Evolutionary conservation across 2,797 vertebrate species (phyloP).

Genomic region (Pantherophis alleghaniensis): DNA sequence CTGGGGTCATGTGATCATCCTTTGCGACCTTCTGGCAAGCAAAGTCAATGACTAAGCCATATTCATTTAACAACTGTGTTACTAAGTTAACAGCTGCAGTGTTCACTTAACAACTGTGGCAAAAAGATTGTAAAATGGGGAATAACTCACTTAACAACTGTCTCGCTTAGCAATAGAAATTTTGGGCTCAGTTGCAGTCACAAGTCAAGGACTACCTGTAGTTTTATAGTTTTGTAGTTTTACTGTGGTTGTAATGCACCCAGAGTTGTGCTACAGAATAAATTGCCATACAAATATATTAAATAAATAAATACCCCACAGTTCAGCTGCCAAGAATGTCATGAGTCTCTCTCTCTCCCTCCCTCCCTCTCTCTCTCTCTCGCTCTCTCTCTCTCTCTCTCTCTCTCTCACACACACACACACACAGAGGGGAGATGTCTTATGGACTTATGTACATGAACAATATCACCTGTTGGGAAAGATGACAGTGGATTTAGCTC

Average conservation of each 20-base stretch:
- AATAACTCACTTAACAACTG: background rate
- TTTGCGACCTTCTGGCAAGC: background rate
- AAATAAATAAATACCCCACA: background rate
- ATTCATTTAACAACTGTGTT: background rate
- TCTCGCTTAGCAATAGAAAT: background rate
- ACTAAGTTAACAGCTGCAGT: no score
- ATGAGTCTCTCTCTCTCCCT: background rate
- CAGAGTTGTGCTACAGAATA: background rate
- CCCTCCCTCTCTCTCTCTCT: fast-evolving
- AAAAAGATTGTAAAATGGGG: no score
- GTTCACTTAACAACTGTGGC: no score
- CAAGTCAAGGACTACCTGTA: background rate
- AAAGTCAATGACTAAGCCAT: background rate
- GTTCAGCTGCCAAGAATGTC: background rate
- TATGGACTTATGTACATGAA: background rate
- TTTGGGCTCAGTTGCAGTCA: background rate
- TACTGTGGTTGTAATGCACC: background rate
- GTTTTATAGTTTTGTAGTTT: background rate
- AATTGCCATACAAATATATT: background rate
- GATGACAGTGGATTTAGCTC: background rate
- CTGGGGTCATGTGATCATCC: background rate
- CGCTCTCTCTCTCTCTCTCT: fast-evolving
- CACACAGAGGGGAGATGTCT: background rate
- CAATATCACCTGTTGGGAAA: background rate
- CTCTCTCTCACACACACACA: no score